Conservation (phyloP, 2,888 invertebrate genomes). For the Nephrocerus scutellatus region DNA sequence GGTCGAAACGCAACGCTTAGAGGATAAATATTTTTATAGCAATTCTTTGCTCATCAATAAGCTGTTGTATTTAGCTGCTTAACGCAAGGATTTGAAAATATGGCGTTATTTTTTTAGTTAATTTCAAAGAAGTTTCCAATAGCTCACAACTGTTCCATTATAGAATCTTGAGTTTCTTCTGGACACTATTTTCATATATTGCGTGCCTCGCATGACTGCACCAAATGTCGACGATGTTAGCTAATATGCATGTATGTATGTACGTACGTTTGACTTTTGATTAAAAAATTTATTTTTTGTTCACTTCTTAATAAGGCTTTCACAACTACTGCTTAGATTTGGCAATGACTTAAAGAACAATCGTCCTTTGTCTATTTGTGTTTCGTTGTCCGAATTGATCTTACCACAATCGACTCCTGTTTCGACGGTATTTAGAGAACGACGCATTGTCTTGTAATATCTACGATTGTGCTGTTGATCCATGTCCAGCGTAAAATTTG, state of each 20-base stretch:
- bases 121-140: too few relatives aligned
- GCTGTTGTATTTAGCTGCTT: too few relatives aligned
- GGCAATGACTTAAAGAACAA: conserved; percentile 58
- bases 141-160: too few relatives aligned
- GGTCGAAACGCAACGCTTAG: too few relatives aligned
- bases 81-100: too few relatives aligned
- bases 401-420: conserved; percentile 20
- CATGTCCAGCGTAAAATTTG: conserved; percentile 50
- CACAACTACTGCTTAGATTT: conserved; percentile 64
- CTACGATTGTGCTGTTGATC: conserved; percentile 33
- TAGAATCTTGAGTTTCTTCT: conserved; percentile 7
- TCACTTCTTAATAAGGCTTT: conserved; percentile 53
- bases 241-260: too few relatives aligned
- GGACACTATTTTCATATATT: conserved; percentile 1
- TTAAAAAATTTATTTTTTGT: conserved; percentile 14
- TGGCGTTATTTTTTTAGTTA: too few relatives aligned
- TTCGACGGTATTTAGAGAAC: conserved; percentile 38
- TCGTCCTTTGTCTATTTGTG: conserved; percentile 34
- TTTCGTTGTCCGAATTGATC: conserved; percentile 18
- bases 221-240: too few relatives aligned
- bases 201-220: conserved; percentile 9
- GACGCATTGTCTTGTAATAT: conserved; percentile 27
- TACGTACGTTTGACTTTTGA: too few relatives aligned
- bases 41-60: too few relatives aligned
- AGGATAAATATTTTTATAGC: too few relatives aligned